Evolutionary conservation across 2,888 invertebrate species (phyloP), one percentile per base, ranked within the genome.

Genomic region (Netelia inedita): DNA sequence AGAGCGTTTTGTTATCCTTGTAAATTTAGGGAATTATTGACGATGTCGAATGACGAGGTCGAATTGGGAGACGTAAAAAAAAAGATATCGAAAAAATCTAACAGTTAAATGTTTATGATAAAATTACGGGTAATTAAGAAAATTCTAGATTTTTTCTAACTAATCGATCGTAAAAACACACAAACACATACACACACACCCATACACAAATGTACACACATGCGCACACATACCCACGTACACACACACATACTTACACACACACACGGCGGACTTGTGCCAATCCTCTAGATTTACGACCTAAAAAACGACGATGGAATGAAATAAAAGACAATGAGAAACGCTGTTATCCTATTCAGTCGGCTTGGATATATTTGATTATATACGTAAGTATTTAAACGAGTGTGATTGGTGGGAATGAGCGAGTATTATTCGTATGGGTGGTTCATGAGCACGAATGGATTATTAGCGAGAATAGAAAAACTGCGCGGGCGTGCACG

Each of bases 101-200:
- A 92, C 85, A 88, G 90, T 91, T 92, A 91, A 91, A 93, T 92
- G 91, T 92, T 93, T 92, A 93, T 91, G 91, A 93, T 93, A 92
- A 93, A 92, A 93, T 92, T 93, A 93, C 93, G 93, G 93, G 93
- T 93, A 93, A 93, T 92, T 92, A 92, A 92, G 91, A 92, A 91
- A 91, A 92, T 92, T 93, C 89, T 92, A 93, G 92, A 93, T 91
- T 93, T 93, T 93, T 93, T 93, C 93, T 93, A 93, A 92, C 91
- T 92, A 91, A 92, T 89, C 90, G 91, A 91, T 90, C 89, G 89
- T 91, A 88, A 43, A 43, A 73, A 61, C n/a, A 80, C 23, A 79
- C 68, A 57, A 74, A 66, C 5, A 5, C 5, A 28, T 5, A 28
- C 28, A 28, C 5, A 28, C 5, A 2, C 28, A 5, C 28, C 3